A percentile compares a stretch with the other conserved stretches of the same genome.
phyloP scores from a whole-genome alignment of 2,113 vertebrate genomes.

The Athene cunicularia region DNA sequence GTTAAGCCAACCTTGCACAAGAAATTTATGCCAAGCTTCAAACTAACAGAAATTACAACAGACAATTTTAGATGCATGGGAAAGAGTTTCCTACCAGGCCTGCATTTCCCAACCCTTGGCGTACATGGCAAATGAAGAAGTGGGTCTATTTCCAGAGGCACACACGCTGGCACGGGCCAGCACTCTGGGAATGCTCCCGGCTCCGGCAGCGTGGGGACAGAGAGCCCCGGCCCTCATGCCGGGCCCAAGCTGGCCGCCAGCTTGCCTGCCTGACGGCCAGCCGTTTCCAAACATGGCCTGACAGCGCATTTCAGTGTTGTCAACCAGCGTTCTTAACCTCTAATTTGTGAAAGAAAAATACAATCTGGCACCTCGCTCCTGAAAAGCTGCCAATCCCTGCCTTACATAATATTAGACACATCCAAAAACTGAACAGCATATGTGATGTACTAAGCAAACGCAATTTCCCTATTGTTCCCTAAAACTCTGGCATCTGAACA shows the following conservation, averaged over 20 bases:
- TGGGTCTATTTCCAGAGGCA: background rate
- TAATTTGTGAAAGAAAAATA: conserved; percentile 50
- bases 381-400: conserved; percentile 40
- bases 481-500: background rate
- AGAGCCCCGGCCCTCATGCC: background rate
- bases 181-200: background rate
- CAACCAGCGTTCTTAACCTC: background rate
- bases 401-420: conserved; percentile 1
- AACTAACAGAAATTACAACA: background rate
- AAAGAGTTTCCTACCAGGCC: background rate
- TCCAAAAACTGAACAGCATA: background rate
- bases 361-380: background rate
- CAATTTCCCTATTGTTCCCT: background rate
- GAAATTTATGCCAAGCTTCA: background rate
- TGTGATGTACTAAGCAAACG: background rate
- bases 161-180: accelerated
- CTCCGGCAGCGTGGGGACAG: background rate
- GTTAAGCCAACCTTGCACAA: background rate
- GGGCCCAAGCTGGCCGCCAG: accelerated
- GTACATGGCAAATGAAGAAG: background rate
- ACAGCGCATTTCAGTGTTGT: background rate
- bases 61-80: background rate
- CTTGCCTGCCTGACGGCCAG: background rate
- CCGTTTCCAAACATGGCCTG: background rate
- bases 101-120: accelerated